Base-by-base conservation (phyloP, 2,797 vertebrate species). In the Peromyscus nudipes region DNA sequence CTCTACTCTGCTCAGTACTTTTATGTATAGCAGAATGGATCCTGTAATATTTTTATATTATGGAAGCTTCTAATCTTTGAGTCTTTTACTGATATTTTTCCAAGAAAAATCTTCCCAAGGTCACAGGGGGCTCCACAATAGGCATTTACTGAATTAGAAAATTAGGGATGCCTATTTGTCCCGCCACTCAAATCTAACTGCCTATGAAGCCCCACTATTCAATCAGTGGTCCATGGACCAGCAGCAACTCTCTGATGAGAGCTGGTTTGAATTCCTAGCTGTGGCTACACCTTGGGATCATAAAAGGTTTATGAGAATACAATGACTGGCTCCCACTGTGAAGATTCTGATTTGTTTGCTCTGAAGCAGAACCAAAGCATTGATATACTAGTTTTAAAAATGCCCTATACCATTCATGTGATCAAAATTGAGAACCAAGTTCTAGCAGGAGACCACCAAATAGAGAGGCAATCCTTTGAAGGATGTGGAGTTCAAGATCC, bases 281-380 rank as follows among this genome's bases (percentile, higher is more conserved):
- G 14, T 89, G 43, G 52, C 6, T 7, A 16, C 2, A 34, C 7
- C 11, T 1, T 43, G 65, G 37, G 23, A 25, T 62, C 25, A 10
- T 7, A 11, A 27, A 21, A 49, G 11, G 7, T 8, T 95, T 73
- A 23, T 64, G 46, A 62, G 80, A 91, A 37, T 43, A n/a, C 11
- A 37, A 34, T 21, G 25, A 8, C 29, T 52, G 84, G 29, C 14
- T 14, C n/a, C 43, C 5, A 16, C 17, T 13, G 16, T 65, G 40
- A 37, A 76, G 23, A 49, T 76, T 95, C 77, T 91, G 16, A 65
- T 67, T 69, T 91, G 43, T 81, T 91, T 81, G 43, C 19, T 84
- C 21, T 87, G 46, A 29, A 14, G 23, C 46, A 55, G 37, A 87
- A 79, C 13, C 43, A 37, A 37, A 86, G 21, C 12, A 12, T 27